Evolutionary conservation across 2,113 vertebrate species (phyloP).

Genomic region (Takifugu bimaculatus): DNA sequence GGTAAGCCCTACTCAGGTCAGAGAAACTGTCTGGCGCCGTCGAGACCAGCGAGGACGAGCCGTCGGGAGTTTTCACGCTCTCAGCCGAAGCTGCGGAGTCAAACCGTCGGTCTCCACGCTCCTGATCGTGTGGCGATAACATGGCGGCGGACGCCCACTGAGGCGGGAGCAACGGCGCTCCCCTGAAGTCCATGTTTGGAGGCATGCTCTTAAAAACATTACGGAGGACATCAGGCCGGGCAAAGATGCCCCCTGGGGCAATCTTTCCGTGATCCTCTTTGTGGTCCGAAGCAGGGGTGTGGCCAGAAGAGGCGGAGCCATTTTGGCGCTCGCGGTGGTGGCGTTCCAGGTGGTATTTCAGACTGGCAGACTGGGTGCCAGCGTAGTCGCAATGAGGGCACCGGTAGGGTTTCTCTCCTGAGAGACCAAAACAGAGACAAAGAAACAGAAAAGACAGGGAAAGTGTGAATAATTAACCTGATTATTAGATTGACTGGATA

Average conservation of each 20-base stretch:
- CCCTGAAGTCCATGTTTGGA: slow-evolving; percentile 85
- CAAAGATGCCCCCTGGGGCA: slow-evolving; percentile 82
- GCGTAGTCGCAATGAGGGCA: slow-evolving; percentile 98
- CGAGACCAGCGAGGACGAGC: slow-evolving; percentile 57
- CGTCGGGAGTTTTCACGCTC: slow-evolving; percentile 81
- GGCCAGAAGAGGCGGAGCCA: slow-evolving; percentile 82
- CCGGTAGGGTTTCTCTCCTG: slow-evolving; percentile 98
- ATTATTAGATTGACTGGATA: slow-evolving; percentile 71
- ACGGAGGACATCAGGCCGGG: slow-evolving; percentile 90
- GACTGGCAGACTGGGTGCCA: slow-evolving; percentile 95
- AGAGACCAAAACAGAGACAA: slow-evolving; percentile 49
- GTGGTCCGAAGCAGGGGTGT: slow-evolving; percentile 80
- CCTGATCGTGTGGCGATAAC: slow-evolving; percentile 78
- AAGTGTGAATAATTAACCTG: slow-evolving; percentile 73
- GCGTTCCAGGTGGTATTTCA: slow-evolving; percentile 96
- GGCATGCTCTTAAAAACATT: slow-evolving; percentile 92
- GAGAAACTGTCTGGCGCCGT: slow-evolving; percentile 83
- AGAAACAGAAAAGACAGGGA: slow-evolving; percentile 54
- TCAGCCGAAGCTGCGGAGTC: slow-evolving; percentile 80
- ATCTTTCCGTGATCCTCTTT: slow-evolving; percentile 83
- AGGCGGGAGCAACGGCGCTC: slow-evolving; percentile 82
- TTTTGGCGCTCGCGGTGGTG: slow-evolving; percentile 95
- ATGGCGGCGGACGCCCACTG: slow-evolving; percentile 86
- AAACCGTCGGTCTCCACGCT: slow-evolving; percentile 71
- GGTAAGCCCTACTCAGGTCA: slow-evolving; percentile 90